Base-by-base conservation (phyloP, 2,113 vertebrate species). In the Pangasianodon hypophthalmus region DNA sequence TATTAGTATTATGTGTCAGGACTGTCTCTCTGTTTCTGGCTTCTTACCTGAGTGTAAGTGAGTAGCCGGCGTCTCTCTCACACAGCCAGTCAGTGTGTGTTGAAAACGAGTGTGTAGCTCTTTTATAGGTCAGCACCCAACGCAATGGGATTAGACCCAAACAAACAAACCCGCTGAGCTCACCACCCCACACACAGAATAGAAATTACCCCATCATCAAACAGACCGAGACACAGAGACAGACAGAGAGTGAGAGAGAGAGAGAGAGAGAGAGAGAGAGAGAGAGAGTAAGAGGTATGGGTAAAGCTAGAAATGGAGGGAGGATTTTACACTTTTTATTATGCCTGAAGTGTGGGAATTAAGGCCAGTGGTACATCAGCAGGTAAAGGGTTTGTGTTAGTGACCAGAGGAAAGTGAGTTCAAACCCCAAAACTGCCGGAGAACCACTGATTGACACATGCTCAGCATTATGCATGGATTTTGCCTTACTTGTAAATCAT, bases 201-300 rank as follows among this genome's bases (percentile, higher is more conserved):
- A 95, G 95, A 96, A 96, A 95, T 92, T 90, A 94, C 95, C 91
- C 95, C 94, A 96, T 96, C 96, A 96, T 96, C 96, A 96, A 95
- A 95, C 94, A 94, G 88, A 91, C 91, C 83, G 92, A 88, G 92
- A 91, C 50, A 32, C 19, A 89, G 67, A 54, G 75, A 77, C 29
- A 82, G 29, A 82, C n/a, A 60, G 69, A 81, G 71, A 69, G 54
- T 50, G 73, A 87, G 88, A 91, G 91, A 91, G 87, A 90, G 41
- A 77, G 48, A 85, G 69, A 89, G 83, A 89, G 80, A 60, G 86
- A 82, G 46, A 69, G 46, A 80, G 83, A 83, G 0, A 86, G 46
- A 75, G 79, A 77, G 29, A 58, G 83, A 79, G 0, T 84, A 32
- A 75, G 80, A 16, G 46, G 44, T 48, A 79, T 79, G 46, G 75